Conservation (phyloP, 2,888 invertebrate genomes). For the Melanargia galathea region DNA sequence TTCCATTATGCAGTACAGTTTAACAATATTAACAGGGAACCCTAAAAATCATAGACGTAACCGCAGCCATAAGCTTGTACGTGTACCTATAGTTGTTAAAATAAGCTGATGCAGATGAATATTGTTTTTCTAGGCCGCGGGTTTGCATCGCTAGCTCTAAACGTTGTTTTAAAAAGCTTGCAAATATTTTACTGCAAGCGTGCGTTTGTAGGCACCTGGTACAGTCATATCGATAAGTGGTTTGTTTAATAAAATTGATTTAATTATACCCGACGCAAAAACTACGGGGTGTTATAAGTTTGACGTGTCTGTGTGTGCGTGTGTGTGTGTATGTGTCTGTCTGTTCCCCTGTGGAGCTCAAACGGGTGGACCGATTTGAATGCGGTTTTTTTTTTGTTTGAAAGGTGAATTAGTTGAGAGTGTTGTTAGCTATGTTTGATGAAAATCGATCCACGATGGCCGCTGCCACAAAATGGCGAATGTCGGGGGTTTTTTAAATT, state of each 20-base stretch:
- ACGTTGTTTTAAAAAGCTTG: background rate
- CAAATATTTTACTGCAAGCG: background rate
- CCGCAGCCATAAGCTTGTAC: background rate
- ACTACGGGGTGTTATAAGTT: too few relatives aligned
- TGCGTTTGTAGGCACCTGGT: background rate
- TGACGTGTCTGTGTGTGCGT: too few relatives aligned
- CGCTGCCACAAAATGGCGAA: too few relatives aligned
- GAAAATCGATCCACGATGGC: too few relatives aligned
- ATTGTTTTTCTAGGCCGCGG: background rate
- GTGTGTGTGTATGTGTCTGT: too few relatives aligned
- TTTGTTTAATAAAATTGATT: background rate
- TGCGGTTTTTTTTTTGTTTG: too few relatives aligned
- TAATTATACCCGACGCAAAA: too few relatives aligned
- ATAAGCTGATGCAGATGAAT: background rate
- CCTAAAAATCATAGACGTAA: background rate
- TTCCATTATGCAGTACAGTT: background rate
- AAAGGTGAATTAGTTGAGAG: too few relatives aligned
- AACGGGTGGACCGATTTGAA: too few relatives aligned
- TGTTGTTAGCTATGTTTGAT: too few relatives aligned
- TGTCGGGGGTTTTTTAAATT: too few relatives aligned
- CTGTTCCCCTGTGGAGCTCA: too few relatives aligned
- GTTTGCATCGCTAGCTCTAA: background rate
- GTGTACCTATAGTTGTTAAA: background rate
- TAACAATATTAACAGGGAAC: background rate
- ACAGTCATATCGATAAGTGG: constrained; percentile 4